Conservation (phyloP, 2,113 vertebrate species). For the Oriolus oriolus region DNA sequence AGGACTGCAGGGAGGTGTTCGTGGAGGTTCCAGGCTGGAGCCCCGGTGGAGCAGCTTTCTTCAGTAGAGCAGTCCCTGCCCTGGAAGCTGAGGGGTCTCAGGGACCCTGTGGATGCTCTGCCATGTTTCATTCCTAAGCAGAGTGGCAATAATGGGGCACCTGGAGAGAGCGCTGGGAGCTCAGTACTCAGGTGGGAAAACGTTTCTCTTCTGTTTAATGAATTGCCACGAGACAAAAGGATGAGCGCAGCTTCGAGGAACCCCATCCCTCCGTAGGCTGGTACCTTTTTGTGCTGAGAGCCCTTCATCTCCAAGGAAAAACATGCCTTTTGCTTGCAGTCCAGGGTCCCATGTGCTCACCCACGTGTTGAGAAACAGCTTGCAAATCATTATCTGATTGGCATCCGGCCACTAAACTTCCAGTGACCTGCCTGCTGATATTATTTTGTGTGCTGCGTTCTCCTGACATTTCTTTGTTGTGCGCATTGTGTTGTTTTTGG, state of each 20-base stretch:
- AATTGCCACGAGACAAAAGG: background rate
- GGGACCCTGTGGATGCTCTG: rapidly evolving
- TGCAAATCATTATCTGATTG: constrained; percentile 34
- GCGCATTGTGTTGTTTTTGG: background rate
- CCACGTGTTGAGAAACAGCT: constrained; percentile 4
- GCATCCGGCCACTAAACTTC: constrained; percentile 5
- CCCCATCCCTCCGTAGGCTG: background rate
- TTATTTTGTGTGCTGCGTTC: background rate
- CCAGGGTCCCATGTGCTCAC: background rate
- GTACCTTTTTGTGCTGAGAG: background rate
- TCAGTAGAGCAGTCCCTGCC: rapidly evolving
- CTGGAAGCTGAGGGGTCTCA: rapidly evolving
- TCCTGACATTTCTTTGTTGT: background rate
- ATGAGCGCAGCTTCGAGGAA: background rate
- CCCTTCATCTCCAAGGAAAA: background rate
- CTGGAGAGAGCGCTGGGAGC: rapidly evolving
- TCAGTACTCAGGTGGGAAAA: rapidly evolving
- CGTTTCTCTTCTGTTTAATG: background rate
- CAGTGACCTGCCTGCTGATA: constrained; percentile 7
- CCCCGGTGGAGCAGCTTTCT: rapidly evolving
- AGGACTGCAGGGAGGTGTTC: background rate
- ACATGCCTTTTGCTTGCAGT: background rate
- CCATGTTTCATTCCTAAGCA: rapidly evolving
- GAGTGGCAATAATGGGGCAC: background rate
- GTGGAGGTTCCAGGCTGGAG: background rate